Evolutionary conservation across 2,113 vertebrate genomes (phyloP).

Genomic region (Pangasianodon gigas): DNA sequence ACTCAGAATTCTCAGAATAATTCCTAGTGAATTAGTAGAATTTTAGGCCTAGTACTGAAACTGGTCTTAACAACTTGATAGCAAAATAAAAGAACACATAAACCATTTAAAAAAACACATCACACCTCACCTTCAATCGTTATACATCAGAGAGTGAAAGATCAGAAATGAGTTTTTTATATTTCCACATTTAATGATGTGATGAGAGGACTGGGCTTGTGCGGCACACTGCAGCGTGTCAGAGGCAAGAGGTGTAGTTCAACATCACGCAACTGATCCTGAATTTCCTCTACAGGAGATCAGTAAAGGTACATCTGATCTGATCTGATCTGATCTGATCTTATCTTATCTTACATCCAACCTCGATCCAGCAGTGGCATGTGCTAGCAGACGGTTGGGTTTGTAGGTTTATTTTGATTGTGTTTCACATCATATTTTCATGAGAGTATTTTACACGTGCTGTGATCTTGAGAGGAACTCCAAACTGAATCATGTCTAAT

Average conservation of each 20-base stretch:
- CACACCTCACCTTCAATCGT: too few species aligned
- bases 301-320: too few species aligned
- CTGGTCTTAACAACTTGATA: neutral
- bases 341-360: too few species aligned
- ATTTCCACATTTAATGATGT: neutral
- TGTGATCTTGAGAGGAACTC: too few species aligned
- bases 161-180: neutral
- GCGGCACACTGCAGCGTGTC: neutral
- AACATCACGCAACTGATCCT: neutral
- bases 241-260: neutral
- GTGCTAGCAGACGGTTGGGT: too few species aligned
- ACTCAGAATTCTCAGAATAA: neutral
- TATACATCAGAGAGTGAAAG: neutral
- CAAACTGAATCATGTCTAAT: too few species aligned
- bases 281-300: too few species aligned
- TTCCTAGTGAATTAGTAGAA: neutral
- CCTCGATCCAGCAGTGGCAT: too few species aligned
- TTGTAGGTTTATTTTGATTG: too few species aligned
- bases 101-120: neutral
- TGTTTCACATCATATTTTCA: too few species aligned
- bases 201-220: neutral
- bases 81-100: neutral
- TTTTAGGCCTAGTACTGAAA: neutral
- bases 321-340: too few species aligned
- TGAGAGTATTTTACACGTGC: too few species aligned